These are phyloP conservation scores for Variabilichromis moorii DNA, from an alignment of 2,113 vertebrate species.

Conservation along the genomic window DNA sequence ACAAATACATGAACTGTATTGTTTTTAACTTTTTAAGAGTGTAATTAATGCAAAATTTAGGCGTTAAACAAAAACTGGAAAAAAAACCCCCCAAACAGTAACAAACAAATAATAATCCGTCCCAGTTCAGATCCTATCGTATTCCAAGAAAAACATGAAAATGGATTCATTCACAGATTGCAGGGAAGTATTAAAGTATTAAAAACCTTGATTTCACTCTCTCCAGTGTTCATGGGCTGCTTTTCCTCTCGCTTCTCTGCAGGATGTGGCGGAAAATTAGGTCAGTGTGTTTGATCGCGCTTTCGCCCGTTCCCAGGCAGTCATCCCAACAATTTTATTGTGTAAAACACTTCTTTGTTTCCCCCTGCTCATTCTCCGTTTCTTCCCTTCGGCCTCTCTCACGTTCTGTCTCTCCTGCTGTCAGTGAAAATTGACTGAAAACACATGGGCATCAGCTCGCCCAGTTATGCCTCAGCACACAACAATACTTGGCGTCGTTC, in stretches of 20 bases:
- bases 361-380: background rate
- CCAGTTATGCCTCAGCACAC: background rate
- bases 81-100: accelerated
- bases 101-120: background rate
- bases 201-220: background rate
- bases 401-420: background rate
- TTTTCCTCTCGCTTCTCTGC: background rate
- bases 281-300: constrained; percentile 26
- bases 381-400: background rate
- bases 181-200: background rate
- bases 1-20: background rate
- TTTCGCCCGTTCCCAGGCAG: background rate
- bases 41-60: background rate
- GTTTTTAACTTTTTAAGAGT: background rate
- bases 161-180: background rate
- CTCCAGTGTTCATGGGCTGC: background rate
- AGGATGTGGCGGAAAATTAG: constrained; percentile 9
- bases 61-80: accelerated
- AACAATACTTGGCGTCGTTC: background rate
- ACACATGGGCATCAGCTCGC: constrained; percentile 27
- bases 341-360: background rate
- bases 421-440: constrained; percentile 34
- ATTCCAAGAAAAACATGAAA: background rate
- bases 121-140: background rate
- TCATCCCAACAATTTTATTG: constrained; percentile 4